Conservation (phyloP, 2,888 invertebrate species). For the Nomada fucata region DNA sequence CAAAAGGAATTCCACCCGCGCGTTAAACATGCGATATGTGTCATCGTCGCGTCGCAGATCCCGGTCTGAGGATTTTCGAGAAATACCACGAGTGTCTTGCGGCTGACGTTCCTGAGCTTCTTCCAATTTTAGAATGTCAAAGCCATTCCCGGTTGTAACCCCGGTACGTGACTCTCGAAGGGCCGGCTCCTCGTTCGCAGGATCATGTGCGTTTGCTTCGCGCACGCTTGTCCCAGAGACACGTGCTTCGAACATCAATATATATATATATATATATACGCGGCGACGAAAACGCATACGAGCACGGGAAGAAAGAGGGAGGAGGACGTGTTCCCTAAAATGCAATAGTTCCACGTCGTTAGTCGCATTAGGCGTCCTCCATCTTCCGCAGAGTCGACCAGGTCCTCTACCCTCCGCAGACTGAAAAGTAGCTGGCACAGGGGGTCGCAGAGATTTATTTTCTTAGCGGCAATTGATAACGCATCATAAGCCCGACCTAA, state of each 20-base stretch:
- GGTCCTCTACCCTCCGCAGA: constrained; percentile 30
- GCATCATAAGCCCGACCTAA: constrained; percentile 62
- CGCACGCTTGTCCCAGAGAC: constrained; percentile 59
- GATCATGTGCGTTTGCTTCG: constrained; percentile 63
- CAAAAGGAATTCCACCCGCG: neutral
- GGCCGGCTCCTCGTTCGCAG: constrained; percentile 51
- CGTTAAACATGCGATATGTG: too few relatives aligned
- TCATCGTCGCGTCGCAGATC: constrained; percentile 29
- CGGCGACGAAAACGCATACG: constrained; percentile 65
- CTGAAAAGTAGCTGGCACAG: constrained; percentile 48
- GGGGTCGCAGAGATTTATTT: constrained; percentile 65
- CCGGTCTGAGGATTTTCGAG: constrained; percentile 54
- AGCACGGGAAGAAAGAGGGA: constrained; percentile 21
- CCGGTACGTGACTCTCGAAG: constrained; percentile 68
- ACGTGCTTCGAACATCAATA: constrained; percentile 73
- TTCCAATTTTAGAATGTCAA: constrained; percentile 75
- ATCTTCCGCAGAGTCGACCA: constrained; percentile 28
- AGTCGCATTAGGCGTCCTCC: constrained; percentile 46
- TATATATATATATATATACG: constrained; percentile 13
- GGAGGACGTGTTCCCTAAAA: constrained; percentile 61
- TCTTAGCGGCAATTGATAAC: constrained; percentile 67
- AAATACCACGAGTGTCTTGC: constrained; percentile 46
- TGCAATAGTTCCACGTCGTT: constrained; percentile 72
- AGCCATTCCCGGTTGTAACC: constrained; percentile 72
- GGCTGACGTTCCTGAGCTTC: constrained; percentile 69